Evolutionary conservation across 35 echinoderm and acorn worm species (phyloP).

Genomic region (Ophioderma brevispina): DNA sequence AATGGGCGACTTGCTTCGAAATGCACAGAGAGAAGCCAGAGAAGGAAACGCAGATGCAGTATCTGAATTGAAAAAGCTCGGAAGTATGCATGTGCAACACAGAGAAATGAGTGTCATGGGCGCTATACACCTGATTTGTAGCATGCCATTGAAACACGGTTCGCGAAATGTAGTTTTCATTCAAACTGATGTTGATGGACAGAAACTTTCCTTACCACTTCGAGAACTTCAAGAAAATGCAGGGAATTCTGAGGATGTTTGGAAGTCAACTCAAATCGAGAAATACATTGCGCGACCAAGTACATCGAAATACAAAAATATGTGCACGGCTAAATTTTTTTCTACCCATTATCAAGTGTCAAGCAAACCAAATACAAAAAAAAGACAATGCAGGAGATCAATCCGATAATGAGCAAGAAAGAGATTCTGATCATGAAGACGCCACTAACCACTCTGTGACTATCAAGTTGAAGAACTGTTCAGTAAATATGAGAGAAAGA

Average conservation of each 20-base stretch:
- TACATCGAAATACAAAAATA: constrained; percentile 19
- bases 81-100: constrained; percentile 55
- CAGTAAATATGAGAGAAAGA: constrained; percentile 46
- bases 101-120: constrained; percentile 57
- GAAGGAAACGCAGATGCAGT: constrained; percentile 46
- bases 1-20: constrained; percentile 59
- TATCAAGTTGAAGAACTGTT: constrained; percentile 34
- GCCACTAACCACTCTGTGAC: too few relatives aligned
- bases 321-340: constrained; percentile 56
- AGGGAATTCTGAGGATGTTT: constrained; percentile 36
- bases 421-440: too few relatives aligned
- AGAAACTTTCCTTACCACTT: constrained; percentile 53
- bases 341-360: constrained; percentile 17
- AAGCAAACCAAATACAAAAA: background rate
- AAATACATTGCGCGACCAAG: constrained; percentile 51
- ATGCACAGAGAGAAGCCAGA: constrained; percentile 53
- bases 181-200: constrained; percentile 2
- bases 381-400: background rate
- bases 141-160: constrained; percentile 19
- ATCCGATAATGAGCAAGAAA: background rate
- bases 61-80: constrained; percentile 33
- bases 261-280: constrained; percentile 46
- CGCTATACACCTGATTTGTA: constrained; percentile 49
- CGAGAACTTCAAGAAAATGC: constrained; percentile 51
- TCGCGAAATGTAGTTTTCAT: background rate